Evolutionary conservation across 2,113 vertebrate species (phyloP).

Genomic region (Thryonomys swinderianus): DNA sequence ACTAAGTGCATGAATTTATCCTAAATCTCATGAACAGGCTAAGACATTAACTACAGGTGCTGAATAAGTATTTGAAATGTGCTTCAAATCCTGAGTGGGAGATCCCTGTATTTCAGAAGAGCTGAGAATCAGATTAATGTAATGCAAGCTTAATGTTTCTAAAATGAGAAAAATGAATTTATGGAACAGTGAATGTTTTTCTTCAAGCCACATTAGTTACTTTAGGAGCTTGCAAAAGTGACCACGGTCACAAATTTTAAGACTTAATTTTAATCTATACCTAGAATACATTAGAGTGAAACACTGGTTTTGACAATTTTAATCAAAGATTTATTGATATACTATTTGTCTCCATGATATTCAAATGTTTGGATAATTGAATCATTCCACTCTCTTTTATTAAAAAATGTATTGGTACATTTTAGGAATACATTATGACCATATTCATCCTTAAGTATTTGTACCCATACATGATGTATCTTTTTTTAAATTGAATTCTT

Average conservation of each 20-base stretch:
- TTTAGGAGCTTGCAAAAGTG: slow-evolving; percentile 5
- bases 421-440: too few relatives aligned
- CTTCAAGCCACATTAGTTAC: slow-evolving; percentile 71
- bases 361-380: neutral
- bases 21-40: neutral
- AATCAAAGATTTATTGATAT: slow-evolving; percentile 57
- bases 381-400: neutral
- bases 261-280: slow-evolving; percentile 39
- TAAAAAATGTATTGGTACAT: too few relatives aligned
- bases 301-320: slow-evolving; percentile 30
- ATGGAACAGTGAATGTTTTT: slow-evolving; percentile 57
- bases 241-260: slow-evolving; percentile 48
- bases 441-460: too few relatives aligned
- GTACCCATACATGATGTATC: too few relatives aligned
- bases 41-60: neutral
- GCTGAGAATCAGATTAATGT: neutral
- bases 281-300: neutral
- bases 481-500: too few relatives aligned
- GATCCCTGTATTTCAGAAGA: neutral
- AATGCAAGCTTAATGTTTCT: neutral
- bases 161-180: neutral
- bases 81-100: neutral
- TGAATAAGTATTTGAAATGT: neutral
- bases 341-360: neutral
- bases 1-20: neutral